Conservation (phyloP, 2,113 vertebrate species). For the Clarias macrocephalus region DNA sequence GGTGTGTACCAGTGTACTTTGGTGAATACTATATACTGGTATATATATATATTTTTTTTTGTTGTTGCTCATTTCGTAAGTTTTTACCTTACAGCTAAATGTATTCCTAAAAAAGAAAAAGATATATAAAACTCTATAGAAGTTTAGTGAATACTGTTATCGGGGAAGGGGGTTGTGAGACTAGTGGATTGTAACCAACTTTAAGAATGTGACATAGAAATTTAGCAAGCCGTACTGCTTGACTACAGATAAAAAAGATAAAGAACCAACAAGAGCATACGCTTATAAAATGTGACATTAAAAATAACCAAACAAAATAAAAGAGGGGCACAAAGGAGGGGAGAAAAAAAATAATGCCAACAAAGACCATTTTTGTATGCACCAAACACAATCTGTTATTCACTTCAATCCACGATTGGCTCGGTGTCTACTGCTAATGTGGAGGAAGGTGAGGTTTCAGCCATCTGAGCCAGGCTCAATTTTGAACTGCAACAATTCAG, state of each 20-base stretch:
- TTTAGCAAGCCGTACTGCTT: neutral
- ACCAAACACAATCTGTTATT: constrained; percentile 27
- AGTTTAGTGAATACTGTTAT: neutral
- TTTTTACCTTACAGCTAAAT: neutral
- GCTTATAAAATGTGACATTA: neutral
- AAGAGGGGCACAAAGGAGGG: too few relatives aligned
- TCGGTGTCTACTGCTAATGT: constrained; percentile 8
- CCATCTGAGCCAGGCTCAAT: constrained; percentile 22
- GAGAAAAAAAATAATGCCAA: neutral
- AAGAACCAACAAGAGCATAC: neutral
- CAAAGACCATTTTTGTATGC: neutral
- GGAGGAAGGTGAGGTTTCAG: constrained; percentile 36
- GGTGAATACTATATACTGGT: too few relatives aligned
- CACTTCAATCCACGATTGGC: neutral
- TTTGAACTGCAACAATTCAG: constrained; percentile 8
- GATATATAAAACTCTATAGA: neutral
- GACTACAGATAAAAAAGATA: neutral
- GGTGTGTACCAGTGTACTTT: too few relatives aligned
- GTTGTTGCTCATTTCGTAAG: neutral
- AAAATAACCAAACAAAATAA: neutral
- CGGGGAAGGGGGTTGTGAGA: neutral
- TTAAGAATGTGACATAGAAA: neutral
- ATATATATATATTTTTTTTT: too few relatives aligned
- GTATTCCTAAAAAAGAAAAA: neutral
- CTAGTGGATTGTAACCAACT: neutral